These are phyloP conservation scores for Fregetta grallaria DNA, from an alignment of 2,113 vertebrate species.

Conservation along the genomic window DNA sequence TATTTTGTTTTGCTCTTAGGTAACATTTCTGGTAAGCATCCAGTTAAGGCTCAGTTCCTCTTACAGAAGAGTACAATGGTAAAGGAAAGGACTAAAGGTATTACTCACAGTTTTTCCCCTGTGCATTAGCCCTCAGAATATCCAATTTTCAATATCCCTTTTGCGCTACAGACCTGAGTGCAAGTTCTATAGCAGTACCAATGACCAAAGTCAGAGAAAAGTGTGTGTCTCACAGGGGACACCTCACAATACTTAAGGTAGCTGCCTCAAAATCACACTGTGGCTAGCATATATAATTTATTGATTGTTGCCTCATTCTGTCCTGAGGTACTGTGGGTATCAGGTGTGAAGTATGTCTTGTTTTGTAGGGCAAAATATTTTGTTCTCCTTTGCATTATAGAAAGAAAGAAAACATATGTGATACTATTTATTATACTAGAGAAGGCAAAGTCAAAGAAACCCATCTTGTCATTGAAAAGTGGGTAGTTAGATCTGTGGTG, in stretches of 20 bases:
- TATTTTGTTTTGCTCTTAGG: not conserved
- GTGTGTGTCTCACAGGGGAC: not conserved
- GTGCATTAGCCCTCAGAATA: not conserved
- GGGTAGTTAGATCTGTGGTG: not conserved
- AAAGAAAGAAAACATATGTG: not conserved
- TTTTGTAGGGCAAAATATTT: not conserved
- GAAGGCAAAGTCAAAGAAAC: not conserved
- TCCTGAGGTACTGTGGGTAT: not conserved
- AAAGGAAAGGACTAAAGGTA: not conserved
- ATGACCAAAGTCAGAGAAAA: not conserved
- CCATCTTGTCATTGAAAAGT: not conserved
- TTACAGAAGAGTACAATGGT: not conserved
- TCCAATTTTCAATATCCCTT: not conserved
- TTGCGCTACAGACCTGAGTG: not conserved
- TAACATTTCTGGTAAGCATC: not conserved
- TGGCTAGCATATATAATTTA: not conserved
- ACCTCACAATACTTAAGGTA: not conserved
- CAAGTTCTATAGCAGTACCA: not conserved
- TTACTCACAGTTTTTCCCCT: not conserved
- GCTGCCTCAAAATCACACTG: not conserved
- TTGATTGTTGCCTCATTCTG: not conserved
- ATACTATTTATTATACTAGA: not conserved
- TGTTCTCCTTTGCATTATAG: not conserved
- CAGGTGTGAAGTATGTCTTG: not conserved
- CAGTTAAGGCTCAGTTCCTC: not conserved